These are phyloP conservation scores for Bucorvus abyssinicus DNA, from an alignment of 2,797 vertebrate species.

Conservation along the genomic window DNA sequence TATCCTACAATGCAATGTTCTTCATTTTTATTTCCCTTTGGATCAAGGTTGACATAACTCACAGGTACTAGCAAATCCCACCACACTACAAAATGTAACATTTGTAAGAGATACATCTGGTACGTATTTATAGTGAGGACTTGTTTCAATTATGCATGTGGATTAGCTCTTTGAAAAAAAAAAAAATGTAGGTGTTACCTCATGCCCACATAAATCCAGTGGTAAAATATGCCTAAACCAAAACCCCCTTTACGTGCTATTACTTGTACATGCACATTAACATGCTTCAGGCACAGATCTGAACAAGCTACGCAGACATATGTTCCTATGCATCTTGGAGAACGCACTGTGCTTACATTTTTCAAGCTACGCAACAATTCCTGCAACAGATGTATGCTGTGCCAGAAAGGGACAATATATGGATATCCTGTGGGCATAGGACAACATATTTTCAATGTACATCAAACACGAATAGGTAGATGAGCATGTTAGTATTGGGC, in stretches of 20 bases:
- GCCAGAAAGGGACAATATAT: neutral
- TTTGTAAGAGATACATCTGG: slow-evolving; percentile 56
- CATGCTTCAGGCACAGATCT: slow-evolving; percentile 31
- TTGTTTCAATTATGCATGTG: slow-evolving; percentile 62
- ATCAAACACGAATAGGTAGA: neutral
- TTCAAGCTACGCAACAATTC: slow-evolving; percentile 25
- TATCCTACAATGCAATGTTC: neutral
- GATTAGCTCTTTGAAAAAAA: slow-evolving; percentile 62
- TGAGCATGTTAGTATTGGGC: neutral
- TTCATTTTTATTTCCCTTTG: slow-evolving; percentile 45
- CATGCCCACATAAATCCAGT: slow-evolving; percentile 62
- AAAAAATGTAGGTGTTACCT: slow-evolving; percentile 55
- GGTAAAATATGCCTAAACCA: slow-evolving; percentile 55
- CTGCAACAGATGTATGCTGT: neutral
- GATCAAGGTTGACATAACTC: slow-evolving; percentile 21
- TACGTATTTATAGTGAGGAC: slow-evolving; percentile 50
- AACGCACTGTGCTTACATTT: slow-evolving; percentile 16
- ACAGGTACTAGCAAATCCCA: slow-evolving; percentile 44
- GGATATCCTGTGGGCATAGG: neutral
- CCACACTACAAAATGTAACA: neutral
- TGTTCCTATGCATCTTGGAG: slow-evolving; percentile 32
- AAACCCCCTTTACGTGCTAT: neutral
- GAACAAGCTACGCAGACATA: slow-evolving; percentile 36
- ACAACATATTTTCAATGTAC: neutral
- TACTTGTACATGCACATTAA: slow-evolving; percentile 44